Evolutionary conservation across 2,113 vertebrate genomes (phyloP).

Genomic region (Ciconia boyciana): DNA sequence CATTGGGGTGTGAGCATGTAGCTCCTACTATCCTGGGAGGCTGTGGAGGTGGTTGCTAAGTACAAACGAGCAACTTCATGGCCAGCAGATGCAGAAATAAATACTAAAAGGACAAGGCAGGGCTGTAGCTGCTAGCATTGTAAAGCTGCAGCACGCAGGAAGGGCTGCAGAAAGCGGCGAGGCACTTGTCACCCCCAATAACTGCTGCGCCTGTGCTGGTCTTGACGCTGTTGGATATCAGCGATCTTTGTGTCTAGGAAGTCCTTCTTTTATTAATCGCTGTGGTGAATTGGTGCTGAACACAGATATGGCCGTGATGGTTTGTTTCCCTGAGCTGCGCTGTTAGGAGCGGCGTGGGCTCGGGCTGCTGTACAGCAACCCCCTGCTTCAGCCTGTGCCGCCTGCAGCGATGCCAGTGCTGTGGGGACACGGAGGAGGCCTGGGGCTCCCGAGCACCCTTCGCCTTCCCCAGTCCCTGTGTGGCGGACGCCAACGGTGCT

Average conservation of each 20-base stretch:
- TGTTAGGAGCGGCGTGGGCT: fast-evolving
- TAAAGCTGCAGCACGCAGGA: not conserved
- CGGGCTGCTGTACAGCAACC: not conserved
- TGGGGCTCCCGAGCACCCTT: not conserved
- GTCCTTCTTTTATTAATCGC: too few species aligned
- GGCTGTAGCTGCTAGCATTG: not conserved
- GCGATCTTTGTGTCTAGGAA: not conserved
- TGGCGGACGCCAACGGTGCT: not conserved
- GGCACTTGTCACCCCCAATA: fast-evolving
- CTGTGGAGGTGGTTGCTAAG: not conserved
- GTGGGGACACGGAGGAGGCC: not conserved
- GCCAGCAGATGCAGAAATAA: not conserved
- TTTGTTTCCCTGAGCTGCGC: not conserved
- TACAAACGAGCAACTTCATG: too few species aligned
- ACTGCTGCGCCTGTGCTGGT: fast-evolving
- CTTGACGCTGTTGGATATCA: not conserved
- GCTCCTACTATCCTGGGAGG: not conserved
- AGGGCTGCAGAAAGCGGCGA: not conserved
- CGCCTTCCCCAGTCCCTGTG: not conserved
- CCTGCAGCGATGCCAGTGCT: not conserved
- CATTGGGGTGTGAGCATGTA: fast-evolving
- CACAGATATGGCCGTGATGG: too few species aligned
- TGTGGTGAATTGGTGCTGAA: not conserved
- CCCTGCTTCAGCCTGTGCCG: not conserved
- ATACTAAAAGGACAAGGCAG: too few species aligned